Conservation (phyloP, 2,797 vertebrate genomes). For the Garrulus glandarius region DNA sequence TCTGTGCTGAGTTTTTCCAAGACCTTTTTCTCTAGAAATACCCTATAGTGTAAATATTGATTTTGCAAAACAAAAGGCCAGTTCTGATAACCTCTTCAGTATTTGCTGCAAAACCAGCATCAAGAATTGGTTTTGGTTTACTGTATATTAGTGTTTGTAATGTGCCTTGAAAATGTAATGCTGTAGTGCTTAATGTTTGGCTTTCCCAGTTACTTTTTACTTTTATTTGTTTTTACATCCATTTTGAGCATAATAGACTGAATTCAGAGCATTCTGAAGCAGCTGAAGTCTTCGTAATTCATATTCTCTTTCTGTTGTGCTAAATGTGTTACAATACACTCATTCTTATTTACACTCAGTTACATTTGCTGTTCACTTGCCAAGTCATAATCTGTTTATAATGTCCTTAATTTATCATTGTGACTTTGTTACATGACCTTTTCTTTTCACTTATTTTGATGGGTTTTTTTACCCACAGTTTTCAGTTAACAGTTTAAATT, state of each 20-base stretch:
- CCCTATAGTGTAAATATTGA: conserved; percentile 18
- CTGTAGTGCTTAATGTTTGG: not conserved
- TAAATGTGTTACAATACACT: not conserved
- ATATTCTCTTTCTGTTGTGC: not conserved
- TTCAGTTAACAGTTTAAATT: not conserved
- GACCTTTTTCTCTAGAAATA: conserved; percentile 23
- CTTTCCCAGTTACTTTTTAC: not conserved
- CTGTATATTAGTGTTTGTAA: not conserved
- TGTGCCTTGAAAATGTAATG: not conserved
- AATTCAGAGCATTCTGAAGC: not conserved
- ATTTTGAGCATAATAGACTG: not conserved
- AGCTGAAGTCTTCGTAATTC: not conserved
- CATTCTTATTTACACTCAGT: not conserved
- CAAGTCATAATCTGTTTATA: not conserved
- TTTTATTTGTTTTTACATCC: not conserved
- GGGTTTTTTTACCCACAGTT: not conserved
- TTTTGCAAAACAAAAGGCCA: conserved; percentile 46
- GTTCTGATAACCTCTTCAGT: conserved; percentile 44
- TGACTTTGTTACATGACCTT: not conserved
- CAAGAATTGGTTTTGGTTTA: conserved; percentile 34
- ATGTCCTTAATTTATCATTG: not conserved
- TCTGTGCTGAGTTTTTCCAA: conserved; percentile 2
- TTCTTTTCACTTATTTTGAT: not conserved
- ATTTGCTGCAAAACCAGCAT: conserved; percentile 29
- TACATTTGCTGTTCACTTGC: not conserved